phyloP scores from a whole-genome alignment of 2,797 vertebrate genomes.

The Zenarchopterus dispar region DNA sequence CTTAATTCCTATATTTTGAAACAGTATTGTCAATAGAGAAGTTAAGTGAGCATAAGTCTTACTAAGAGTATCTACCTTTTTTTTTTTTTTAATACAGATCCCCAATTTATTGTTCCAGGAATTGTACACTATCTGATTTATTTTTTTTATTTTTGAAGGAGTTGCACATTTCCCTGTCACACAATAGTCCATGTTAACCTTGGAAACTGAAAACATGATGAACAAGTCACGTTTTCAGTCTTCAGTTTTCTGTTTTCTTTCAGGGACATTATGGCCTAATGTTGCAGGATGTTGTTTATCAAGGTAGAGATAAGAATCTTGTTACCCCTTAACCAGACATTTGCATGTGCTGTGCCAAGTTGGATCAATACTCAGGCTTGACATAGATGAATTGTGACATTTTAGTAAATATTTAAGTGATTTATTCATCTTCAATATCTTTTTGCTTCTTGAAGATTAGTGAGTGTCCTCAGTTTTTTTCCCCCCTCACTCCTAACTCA shows the following conservation, averaged over 20 bases:
- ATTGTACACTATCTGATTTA: not conserved
- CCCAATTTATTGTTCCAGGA: not conserved
- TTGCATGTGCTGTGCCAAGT: not conserved
- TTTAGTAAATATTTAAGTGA: not conserved
- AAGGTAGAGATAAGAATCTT: not conserved
- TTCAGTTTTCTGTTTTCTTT: not conserved
- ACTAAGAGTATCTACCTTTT: not conserved
- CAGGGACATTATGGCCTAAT: not conserved
- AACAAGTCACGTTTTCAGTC: not conserved
- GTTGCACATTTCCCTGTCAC: not conserved
- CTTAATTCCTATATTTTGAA: not conserved
- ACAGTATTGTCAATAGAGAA: not conserved
- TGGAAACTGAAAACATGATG: constrained; percentile 6
- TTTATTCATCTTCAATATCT: not conserved
- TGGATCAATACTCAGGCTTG: not conserved
- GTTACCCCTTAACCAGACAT: not conserved
- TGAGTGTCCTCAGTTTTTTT: not conserved
- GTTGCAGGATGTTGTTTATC: constrained; percentile 15
- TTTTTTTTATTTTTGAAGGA: not conserved
- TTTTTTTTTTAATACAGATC: not conserved
- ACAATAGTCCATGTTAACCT: not conserved
- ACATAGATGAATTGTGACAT: not conserved
- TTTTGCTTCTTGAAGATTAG: not conserved
- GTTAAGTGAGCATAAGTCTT: not conserved
- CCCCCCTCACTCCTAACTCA: constrained; percentile 8